A percentile compares a stretch with the other conserved stretches of the same genome.
Evolutionary conservation across 2,888 invertebrate genomes (phyloP).

Genomic region (Heteromurus nitidus): DNA sequence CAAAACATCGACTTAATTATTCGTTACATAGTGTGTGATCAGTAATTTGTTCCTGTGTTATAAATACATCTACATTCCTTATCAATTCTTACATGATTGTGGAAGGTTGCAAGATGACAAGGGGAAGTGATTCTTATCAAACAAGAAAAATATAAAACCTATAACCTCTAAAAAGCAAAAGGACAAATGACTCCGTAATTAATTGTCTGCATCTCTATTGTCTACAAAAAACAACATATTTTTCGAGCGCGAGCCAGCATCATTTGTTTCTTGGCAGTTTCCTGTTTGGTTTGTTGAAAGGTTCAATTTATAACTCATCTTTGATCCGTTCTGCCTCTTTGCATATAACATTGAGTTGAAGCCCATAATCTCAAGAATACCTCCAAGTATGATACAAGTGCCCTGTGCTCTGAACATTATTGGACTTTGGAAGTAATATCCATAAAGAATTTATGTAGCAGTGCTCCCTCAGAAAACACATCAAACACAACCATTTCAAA

Average conservation of each 20-base stretch:
- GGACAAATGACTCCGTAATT: constrained; percentile 56
- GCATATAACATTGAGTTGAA: constrained; percentile 46
- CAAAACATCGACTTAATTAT: constrained; percentile 25
- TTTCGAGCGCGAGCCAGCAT: too few relatives aligned
- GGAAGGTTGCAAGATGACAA: constrained; percentile 4
- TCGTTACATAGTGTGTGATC: constrained; percentile 44
- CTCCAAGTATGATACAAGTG: too few relatives aligned
- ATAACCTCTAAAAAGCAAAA: constrained; percentile 48
- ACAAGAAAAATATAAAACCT: constrained; percentile 18
- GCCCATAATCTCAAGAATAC: constrained; percentile 28
- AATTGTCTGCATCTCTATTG: constrained; percentile 51
- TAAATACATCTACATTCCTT: constrained; percentile 3
- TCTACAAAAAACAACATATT: too few relatives aligned
- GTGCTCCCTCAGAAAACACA: too few relatives aligned
- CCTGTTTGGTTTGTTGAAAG: constrained; percentile 22
- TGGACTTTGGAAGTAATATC: constrained; percentile 1
- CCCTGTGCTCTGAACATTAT: constrained; percentile 30
- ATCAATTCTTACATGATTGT: constrained; percentile 9
- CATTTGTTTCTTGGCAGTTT: constrained; percentile 41
- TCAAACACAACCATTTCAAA: neutral
- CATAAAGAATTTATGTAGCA: neutral
- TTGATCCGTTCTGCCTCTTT: constrained; percentile 57
- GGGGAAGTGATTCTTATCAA: constrained; percentile 41
- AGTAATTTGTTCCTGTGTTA: constrained; percentile 33
- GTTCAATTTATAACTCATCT: constrained; percentile 52